A percentile compares a stretch with the other conserved stretches of the same genome.
phyloP scores from a whole-genome alignment of 1,140 invertebrate species.

The Spodoptera litura region DNA sequence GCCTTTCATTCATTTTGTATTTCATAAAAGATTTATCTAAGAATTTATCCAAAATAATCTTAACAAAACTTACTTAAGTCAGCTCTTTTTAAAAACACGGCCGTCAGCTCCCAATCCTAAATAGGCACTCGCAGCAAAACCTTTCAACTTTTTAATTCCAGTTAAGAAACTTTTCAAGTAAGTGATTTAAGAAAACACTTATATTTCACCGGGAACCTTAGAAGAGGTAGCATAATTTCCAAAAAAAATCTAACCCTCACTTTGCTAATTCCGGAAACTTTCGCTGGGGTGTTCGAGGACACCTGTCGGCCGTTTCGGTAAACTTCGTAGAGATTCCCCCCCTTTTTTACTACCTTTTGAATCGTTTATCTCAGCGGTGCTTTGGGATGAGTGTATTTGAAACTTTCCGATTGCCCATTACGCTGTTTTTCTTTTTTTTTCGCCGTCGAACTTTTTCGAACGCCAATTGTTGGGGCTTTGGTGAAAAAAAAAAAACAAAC shows the following conservation, averaged over 20 bases:
- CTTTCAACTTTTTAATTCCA: slow-evolving; percentile 48
- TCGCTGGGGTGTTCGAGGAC: slow-evolving; percentile 58
- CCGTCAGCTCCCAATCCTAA: slow-evolving; percentile 29
- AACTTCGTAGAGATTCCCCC: slow-evolving; percentile 56
- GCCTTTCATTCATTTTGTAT: slow-evolving; percentile 5
- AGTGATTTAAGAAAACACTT: slow-evolving; percentile 60
- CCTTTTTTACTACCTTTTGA: slow-evolving; percentile 62
- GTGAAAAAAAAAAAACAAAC: slow-evolving; percentile 42
- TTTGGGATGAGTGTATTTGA: slow-evolving; percentile 63
- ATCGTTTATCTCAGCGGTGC: slow-evolving; percentile 63
- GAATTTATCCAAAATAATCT: slow-evolving; percentile 37
- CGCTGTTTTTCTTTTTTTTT: slow-evolving; percentile 58
- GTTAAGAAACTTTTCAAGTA: slow-evolving; percentile 46
- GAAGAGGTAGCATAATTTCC: slow-evolving; percentile 67
- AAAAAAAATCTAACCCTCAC: slow-evolving; percentile 60
- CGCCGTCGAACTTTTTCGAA: slow-evolving; percentile 49
- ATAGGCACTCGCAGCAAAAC: slow-evolving; percentile 39
- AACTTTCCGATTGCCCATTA: slow-evolving; percentile 67
- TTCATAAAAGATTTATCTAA: slow-evolving; percentile 23
- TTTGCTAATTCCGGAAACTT: slow-evolving; percentile 69
- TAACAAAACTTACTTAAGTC: slow-evolving; percentile 36
- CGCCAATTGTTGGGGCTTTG: slow-evolving; percentile 47
- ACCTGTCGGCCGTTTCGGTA: slow-evolving; percentile 64
- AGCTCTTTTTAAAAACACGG: slow-evolving; percentile 28
- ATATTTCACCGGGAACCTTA: slow-evolving; percentile 57